Conservation (phyloP, 2,113 vertebrate species). For the Ornithorhynchus anatinus region DNA sequence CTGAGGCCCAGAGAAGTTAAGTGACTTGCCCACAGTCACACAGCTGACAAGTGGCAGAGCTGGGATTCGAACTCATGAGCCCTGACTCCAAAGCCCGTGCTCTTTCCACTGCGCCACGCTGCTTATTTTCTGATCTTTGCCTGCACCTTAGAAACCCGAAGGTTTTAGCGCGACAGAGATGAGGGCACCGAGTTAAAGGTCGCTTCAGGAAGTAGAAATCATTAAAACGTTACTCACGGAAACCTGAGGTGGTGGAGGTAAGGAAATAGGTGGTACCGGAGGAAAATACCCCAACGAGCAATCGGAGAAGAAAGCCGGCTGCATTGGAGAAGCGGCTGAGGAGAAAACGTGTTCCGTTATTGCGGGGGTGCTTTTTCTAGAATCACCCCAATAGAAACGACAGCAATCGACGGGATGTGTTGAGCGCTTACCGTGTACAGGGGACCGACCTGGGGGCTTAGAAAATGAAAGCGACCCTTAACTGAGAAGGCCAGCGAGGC, state of each 20-base stretch:
- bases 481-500: no score
- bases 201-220: conserved; percentile 9
- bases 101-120: no score
- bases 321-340: conserved; percentile 72
- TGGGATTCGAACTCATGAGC: no score
- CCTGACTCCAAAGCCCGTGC: no score
- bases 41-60: no score
- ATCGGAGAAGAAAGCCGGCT: conserved; percentile 70
- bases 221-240: conserved; percentile 64
- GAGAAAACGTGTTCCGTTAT: neutral
- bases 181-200: neutral
- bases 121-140: no score
- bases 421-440: no score
- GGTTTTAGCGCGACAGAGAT: neutral
- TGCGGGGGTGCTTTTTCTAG: neutral
- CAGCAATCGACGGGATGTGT: neutral
- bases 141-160: no score
- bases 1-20: no score
- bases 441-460: no score
- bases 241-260: conserved; percentile 71
- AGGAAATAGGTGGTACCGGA: conserved; percentile 68
- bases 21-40: no score
- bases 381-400: neutral
- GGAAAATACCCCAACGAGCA: conserved; percentile 75
- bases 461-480: no score